Percentiles rank a stretch among this genome's conserved stretches.
Conservation (phyloP, 2,888 invertebrate species). For the Nezara viridula region DNA sequence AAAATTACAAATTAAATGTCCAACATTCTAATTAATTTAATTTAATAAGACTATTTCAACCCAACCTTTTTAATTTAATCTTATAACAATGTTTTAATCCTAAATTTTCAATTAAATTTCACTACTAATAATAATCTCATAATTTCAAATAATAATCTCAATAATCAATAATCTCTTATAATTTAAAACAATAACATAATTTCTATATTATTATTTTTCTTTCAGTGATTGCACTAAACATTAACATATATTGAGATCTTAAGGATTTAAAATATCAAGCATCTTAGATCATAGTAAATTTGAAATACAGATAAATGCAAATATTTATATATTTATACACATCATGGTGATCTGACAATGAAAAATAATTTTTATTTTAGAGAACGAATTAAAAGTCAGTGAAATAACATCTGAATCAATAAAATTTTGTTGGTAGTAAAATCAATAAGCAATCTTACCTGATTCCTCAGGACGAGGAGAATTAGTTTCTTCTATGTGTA, state of each 20-base stretch:
- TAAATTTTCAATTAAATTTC: not conserved
- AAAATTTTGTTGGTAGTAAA: not conserved
- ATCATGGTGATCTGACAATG: not conserved
- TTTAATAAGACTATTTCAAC: too few relatives aligned
- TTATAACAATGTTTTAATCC: not conserved
- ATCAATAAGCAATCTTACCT: constrained; percentile 52
- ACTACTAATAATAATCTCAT: too few relatives aligned
- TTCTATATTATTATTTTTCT: too few relatives aligned
- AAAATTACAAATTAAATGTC: too few relatives aligned
- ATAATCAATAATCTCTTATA: too few relatives aligned
- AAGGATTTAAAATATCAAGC: too few relatives aligned
- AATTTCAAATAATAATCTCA: too few relatives aligned
- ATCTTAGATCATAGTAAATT: not conserved
- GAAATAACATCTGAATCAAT: not conserved
- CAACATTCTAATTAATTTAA: too few relatives aligned
- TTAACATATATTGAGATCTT: too few relatives aligned
- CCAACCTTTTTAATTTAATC: not conserved
- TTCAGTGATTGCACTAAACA: too few relatives aligned
- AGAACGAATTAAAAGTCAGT: not conserved
- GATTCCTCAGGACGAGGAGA: constrained; percentile 60
- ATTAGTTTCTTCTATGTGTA: constrained; percentile 64
- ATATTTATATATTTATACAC: too few relatives aligned
- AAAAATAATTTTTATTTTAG: not conserved
- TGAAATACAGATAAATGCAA: not conserved
- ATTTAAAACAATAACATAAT: too few relatives aligned